Conservation (phyloP, 2,797 vertebrate species). For the Antrozous pallidus region DNA sequence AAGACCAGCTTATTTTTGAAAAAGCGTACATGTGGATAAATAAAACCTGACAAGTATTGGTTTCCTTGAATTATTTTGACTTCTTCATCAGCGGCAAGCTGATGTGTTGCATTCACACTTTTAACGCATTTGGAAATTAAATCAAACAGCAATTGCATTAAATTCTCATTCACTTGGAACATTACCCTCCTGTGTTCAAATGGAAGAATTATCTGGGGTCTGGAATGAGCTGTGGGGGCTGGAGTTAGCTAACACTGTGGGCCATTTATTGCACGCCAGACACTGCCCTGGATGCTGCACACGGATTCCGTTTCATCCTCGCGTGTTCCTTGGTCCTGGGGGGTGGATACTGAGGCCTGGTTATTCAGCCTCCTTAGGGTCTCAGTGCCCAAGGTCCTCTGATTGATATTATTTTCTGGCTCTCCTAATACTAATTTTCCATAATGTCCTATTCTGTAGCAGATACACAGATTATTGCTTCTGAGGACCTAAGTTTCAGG, state of each 20-base stretch:
- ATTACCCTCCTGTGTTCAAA: constrained; percentile 52
- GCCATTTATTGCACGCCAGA: not conserved
- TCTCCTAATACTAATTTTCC: not conserved
- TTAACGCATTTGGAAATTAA: constrained; percentile 71
- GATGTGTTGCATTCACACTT: constrained; percentile 73
- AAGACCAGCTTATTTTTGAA: constrained; percentile 68
- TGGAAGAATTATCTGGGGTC: constrained; percentile 11
- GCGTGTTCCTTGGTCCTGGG: not conserved
- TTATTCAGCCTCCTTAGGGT: not conserved
- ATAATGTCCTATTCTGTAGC: not conserved
- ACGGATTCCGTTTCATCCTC: not conserved
- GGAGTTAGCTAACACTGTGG: not conserved
- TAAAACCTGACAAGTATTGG: constrained; percentile 73
- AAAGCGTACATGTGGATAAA: constrained; percentile 70
- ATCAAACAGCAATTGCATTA: constrained; percentile 70
- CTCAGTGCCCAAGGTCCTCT: not conserved
- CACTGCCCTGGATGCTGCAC: not conserved
- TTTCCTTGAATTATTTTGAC: constrained; percentile 77
- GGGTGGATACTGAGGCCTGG: not conserved
- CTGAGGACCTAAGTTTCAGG: not conserved
- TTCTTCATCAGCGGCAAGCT: constrained; percentile 70
- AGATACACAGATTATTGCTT: not conserved
- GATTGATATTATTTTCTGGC: not conserved
- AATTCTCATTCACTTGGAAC: constrained; percentile 56
- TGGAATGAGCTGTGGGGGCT: not conserved